Conservation (phyloP, 2,797 vertebrate species). For the Decapterus maruadsi region DNA sequence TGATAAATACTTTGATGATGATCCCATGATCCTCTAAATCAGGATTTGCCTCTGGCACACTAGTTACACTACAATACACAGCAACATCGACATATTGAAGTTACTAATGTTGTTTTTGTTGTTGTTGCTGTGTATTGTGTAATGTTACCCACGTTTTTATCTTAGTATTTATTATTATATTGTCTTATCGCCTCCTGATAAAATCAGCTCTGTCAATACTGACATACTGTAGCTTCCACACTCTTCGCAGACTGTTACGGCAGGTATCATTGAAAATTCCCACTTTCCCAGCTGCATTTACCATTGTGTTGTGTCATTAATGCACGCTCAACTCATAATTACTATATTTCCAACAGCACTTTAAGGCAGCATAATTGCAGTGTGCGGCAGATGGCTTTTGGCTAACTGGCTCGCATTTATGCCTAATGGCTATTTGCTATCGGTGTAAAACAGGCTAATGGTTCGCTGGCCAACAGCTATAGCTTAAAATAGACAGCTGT, state of each 20-base stretch:
- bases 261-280: conserved; percentile 55
- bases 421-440: conserved; percentile 81
- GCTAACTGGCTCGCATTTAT: conserved; percentile 75
- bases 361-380: conserved; percentile 73
- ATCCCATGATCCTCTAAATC: too few relatives aligned
- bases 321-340: conserved; percentile 75
- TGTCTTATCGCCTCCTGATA: not conserved
- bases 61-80: too few relatives aligned
- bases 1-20: too few relatives aligned
- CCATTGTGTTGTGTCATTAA: conserved; percentile 70
- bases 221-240: not conserved
- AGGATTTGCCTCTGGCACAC: too few relatives aligned
- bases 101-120: too few relatives aligned
- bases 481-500: conserved; percentile 80
- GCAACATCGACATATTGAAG: too few relatives aligned
- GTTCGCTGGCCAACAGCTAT: conserved; percentile 74
- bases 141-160: too few relatives aligned
- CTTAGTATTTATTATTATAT: too few relatives aligned
- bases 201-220: conserved; percentile 37
- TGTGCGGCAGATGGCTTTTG: conserved; percentile 74
- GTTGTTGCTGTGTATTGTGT: too few relatives aligned
- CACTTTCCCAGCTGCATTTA: conserved; percentile 51
- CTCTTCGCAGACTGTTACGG: conserved; percentile 44
- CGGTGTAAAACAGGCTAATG: conserved; percentile 81
- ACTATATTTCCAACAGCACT: conserved; percentile 76